Evolutionary conservation across 2,888 invertebrate species (phyloP), one percentile per base, ranked within the genome.

Genomic region (Leptogaster cylindrica): DNA sequence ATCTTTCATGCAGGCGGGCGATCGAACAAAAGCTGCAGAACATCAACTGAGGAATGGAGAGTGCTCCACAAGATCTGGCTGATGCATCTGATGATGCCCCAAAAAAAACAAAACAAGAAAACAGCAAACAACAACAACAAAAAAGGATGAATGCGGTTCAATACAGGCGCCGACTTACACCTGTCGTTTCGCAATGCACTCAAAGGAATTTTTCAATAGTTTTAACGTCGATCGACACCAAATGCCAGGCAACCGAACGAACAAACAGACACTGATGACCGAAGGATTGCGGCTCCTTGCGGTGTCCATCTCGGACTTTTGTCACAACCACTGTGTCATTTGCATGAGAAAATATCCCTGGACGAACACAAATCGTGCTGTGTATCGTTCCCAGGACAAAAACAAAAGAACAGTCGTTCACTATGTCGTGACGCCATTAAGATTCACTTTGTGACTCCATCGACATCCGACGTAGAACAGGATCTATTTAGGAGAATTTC

Each of bases 131-230:
- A 1, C 36, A 16, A 20, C 10, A 50, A 23, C 27, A 61, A 61
- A 41, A 61, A 39, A 27, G 25, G 23, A 28, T 16, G 44, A 28
- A 7, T 16, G 27, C 12, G 25, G 50, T 50, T 55, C 44, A 67
- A 50, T 70, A 70, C 69, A 71, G 72, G 73, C 73, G 73, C 73
- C 72, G 73, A 73, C 70, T 72, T 73, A 73, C 73, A 73, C 73
- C 73, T 73, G 73, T 73, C 73, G 71, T 73, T 73, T 72, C 70
- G 68, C 63, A 71, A 72, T 71, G 70, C 71, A 72, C 66, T 71
- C 69, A 58, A 63, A 71, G 69, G 71, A 71, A 72, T 72, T 69
- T 68, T 69, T 33, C 63, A 70, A 68, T 65, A 28, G 50, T 10
- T 18, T 51, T 18, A 36, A 65, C 39, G 50, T 65, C 39, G 36